Percentiles rank a stretch among this genome's conserved stretches.
Conservation (phyloP, 2,888 invertebrate species). For the Trachelus troglodyta region DNA sequence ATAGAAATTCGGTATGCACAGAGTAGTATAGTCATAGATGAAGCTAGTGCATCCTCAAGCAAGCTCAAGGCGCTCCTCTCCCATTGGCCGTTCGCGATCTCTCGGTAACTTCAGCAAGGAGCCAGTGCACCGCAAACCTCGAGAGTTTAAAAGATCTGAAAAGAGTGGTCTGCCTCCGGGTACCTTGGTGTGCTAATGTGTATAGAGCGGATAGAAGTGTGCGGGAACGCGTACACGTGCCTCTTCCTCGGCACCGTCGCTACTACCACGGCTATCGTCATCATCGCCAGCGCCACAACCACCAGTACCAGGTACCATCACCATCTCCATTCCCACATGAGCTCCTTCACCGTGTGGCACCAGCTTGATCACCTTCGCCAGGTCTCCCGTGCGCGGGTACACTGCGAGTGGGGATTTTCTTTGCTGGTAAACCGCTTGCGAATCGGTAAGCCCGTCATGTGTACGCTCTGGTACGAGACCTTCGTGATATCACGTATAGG, state of each 20-base stretch:
- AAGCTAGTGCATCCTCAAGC: background rate
- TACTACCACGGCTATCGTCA: conserved; percentile 27
- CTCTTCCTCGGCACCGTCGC: conserved; percentile 20
- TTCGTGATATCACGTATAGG: background rate
- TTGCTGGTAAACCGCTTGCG: background rate
- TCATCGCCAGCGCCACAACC: conserved; percentile 15
- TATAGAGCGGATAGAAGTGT: background rate
- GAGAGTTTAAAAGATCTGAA: background rate
- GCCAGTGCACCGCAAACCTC: background rate
- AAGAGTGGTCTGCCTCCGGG: background rate
- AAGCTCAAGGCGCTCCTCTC: background rate
- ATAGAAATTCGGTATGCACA: background rate
- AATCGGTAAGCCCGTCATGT: background rate
- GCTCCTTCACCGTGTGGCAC: conserved; percentile 14
- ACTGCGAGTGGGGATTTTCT: background rate
- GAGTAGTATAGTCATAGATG: background rate
- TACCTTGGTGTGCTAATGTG: background rate
- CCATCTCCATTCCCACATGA: conserved; percentile 17
- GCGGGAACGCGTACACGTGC: conserved; percentile 1
- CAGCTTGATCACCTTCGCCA: conserved; percentile 36
- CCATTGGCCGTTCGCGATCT: background rate
- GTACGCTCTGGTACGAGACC: background rate
- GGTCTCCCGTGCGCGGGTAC: conserved; percentile 21
- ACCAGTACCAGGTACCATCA: conserved; percentile 7
- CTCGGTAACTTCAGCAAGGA: background rate